Percentiles rank a stretch among this genome's conserved stretches.
Conservation (phyloP, 2,888 invertebrate species). For the Sturmia bella region DNA sequence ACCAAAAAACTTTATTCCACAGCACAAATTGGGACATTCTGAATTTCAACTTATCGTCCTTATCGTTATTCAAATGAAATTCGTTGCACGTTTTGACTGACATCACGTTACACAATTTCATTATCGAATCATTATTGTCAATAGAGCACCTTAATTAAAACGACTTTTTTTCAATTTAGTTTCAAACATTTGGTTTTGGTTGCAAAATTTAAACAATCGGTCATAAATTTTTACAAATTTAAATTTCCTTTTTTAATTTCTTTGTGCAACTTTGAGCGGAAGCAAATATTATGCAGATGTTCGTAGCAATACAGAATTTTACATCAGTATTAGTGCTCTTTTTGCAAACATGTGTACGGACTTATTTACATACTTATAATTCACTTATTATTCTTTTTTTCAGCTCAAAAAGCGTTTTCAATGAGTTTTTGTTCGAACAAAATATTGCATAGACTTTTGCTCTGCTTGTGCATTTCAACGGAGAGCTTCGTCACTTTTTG, state of each 20-base stretch:
- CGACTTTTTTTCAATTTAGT: constrained; percentile 17
- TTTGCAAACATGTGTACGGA: neutral
- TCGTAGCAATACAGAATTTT: constrained; percentile 13
- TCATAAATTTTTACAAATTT: constrained; percentile 48
- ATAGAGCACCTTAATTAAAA: constrained; percentile 45
- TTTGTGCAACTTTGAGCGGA: constrained; percentile 47
- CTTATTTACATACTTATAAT: neutral
- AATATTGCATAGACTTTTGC: no score
- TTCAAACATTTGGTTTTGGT: neutral
- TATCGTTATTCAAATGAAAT: neutral
- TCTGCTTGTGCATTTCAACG: no score
- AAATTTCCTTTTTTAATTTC: constrained; percentile 42
- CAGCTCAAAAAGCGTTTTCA: constrained; percentile 28
- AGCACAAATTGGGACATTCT: no score
- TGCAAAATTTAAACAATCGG: constrained; percentile 24
- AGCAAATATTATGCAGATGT: constrained; percentile 51
- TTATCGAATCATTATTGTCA: constrained; percentile 12
- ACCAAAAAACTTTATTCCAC: no score
- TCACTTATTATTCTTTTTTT: constrained; percentile 8
- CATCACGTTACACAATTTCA: constrained; percentile 23
- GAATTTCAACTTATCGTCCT: neutral
- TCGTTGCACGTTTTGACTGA: neutral
- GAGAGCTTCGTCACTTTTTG: no score
- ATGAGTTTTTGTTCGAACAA: no score
- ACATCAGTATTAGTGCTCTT: constrained; percentile 34